phyloP scores from a whole-genome alignment of 2,888 invertebrate genomes.

The Dendrolimus houi region DNA sequence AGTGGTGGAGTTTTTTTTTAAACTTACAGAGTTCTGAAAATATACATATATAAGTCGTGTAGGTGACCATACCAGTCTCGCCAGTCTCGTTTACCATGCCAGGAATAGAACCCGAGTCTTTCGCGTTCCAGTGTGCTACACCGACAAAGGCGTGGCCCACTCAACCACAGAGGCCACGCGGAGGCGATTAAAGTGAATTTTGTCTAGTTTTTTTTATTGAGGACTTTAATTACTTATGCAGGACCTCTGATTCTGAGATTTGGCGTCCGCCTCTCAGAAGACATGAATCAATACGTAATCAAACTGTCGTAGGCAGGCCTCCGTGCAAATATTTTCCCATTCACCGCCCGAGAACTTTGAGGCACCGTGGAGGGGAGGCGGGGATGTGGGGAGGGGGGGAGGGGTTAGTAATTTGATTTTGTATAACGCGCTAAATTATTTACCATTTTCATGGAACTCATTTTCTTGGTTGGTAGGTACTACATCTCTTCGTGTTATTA shows the following conservation, averaged over 20 bases:
- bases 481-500: background rate
- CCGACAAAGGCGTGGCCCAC: too few species aligned
- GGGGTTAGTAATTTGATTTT: conserved; percentile 14
- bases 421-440: conserved; percentile 12
- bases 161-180: too few species aligned
- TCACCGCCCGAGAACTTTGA: conserved; percentile 27
- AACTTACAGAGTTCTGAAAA: too few species aligned
- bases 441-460: conserved; percentile 1
- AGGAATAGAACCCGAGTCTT: too few species aligned
- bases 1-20: too few species aligned
- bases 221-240: background rate
- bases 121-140: too few species aligned
- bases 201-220: too few species aligned
- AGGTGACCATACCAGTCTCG: too few species aligned
- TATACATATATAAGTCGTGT: too few species aligned
- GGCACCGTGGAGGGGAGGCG: conserved; percentile 1
- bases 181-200: too few species aligned
- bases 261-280: conserved; percentile 12
- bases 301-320: conserved; percentile 39
- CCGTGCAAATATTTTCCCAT: conserved; percentile 41
- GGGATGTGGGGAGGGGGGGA: background rate
- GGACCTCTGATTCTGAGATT: conserved; percentile 6
- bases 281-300: conserved; percentile 49
- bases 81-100: too few species aligned
- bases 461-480: background rate